Evolutionary conservation across 2,888 invertebrate genomes (phyloP).

Genomic region (Acrobasis repandana): DNA sequence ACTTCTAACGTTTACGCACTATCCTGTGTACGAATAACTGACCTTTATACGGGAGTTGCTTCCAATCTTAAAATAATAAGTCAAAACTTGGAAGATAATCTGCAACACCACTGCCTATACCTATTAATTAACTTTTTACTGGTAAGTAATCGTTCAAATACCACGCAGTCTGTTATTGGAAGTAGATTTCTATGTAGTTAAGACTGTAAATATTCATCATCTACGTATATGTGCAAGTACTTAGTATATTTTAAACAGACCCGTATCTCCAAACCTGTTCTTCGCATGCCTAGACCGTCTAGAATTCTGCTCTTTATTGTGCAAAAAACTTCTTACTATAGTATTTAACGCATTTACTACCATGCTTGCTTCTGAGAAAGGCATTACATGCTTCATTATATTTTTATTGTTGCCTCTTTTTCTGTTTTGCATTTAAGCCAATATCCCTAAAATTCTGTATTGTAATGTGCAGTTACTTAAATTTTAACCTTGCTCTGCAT

Average conservation of each 20-base stretch:
- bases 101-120: slow-evolving; percentile 24
- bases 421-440: too few species aligned
- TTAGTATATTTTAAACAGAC: slow-evolving; percentile 36
- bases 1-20: slow-evolving; percentile 8
- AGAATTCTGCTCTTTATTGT: slow-evolving; percentile 32
- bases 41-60: slow-evolving; percentile 9
- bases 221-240: slow-evolving; percentile 33
- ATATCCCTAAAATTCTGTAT: too few species aligned
- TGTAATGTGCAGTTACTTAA: too few species aligned
- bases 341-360: slow-evolving; percentile 34
- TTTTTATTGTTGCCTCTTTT: slow-evolving; percentile 13
- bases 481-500: too few species aligned
- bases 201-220: slow-evolving; percentile 40
- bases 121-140: slow-evolving; percentile 34
- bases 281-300: slow-evolving; percentile 32
- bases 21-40: slow-evolving; percentile 17
- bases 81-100: neutral
- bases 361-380: neutral
- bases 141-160: slow-evolving; percentile 42
- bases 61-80: slow-evolving; percentile 6
- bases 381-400: slow-evolving; percentile 17
- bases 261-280: slow-evolving; percentile 44
- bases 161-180: slow-evolving; percentile 45
- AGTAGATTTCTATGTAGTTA: slow-evolving; percentile 62
- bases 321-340: slow-evolving; percentile 23